Evolutionary conservation across 2,113 vertebrate species (phyloP), one percentile per base, ranked within the genome.

Genomic region (Sylvietta virens): DNA sequence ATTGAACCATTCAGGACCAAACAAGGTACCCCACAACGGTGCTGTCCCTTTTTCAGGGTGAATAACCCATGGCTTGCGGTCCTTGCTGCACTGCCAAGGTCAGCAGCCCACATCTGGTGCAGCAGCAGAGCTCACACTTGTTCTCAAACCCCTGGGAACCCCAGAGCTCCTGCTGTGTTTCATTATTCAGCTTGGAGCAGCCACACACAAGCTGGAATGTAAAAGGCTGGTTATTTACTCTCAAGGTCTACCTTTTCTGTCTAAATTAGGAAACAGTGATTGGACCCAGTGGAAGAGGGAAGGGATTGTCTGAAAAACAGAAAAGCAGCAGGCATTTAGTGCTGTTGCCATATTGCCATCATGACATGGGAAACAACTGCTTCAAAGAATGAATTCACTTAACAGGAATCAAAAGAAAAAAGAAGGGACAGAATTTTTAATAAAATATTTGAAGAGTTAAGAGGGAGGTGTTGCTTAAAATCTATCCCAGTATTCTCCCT

Each of bases 11-110:
- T 37, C 28, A 61, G 22, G 24, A 66, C 17, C 12, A 48, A 72
- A 69, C 0, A 0, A 70, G 35, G 2, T 11, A 3, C 12, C 28
- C n/a, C 26, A 47, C 8, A 10, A 1, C 1, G 4, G 10, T n/a
- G 31, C 2, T 72, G 10, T 84, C 33, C 56, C 10, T 33, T 57
- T 72, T 71, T 39, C 35, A 58, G 42, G 26, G 50, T 80, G 33
- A 48, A 15, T 16, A 53, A 86, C 12, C 22, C 16, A 8, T 5
- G 39, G 33, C n/a, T 81, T 0, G 0, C 31, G 40, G 24, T 51
- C 27, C 53, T 51, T 54, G 9, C 39, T 74, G 17, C 3, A 0
- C 21, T 87, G 80, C 30, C 62, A 8, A n/a, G 48, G 40, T 33
- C 79, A 64, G 9, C 4, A 64, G 44, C 37, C 7, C 42, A 14